Conservation (phyloP, 2,113 vertebrate species). For the Phoenicopterus ruber region DNA sequence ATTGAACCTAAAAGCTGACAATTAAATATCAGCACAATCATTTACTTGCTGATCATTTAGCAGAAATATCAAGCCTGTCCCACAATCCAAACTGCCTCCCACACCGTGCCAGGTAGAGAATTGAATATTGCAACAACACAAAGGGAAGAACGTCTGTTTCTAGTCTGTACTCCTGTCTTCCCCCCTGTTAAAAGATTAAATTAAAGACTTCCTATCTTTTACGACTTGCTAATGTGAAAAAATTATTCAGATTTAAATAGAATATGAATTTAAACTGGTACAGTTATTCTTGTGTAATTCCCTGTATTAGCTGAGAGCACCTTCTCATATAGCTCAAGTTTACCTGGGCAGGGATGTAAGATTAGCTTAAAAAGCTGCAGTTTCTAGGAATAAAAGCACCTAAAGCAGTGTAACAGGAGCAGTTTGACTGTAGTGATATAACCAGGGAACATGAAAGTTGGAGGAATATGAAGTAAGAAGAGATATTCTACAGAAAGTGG, state of each 20-base stretch:
- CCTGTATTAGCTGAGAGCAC: background rate
- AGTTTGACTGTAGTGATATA: background rate
- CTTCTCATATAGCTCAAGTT: background rate
- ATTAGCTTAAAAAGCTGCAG: background rate
- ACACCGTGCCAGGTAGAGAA: background rate
- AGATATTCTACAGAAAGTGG: background rate
- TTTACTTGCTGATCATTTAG: slow-evolving; percentile 7
- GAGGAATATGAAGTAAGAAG: background rate
- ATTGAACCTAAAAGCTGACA: slow-evolving; percentile 27
- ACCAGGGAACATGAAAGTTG: background rate
- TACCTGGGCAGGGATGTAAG: background rate
- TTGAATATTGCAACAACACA: background rate
- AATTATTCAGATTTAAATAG: background rate
- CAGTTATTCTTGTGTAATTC: background rate
- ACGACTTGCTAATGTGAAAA: background rate
- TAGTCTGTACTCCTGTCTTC: background rate
- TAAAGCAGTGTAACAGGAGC: background rate
- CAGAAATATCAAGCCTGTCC: slow-evolving; percentile 18
- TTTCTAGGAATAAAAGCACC: background rate
- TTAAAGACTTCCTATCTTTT: background rate
- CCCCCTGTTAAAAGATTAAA: background rate
- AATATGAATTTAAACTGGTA: background rate
- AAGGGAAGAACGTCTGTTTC: background rate
- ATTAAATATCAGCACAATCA: slow-evolving; percentile 28
- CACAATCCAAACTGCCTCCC: slow-evolving; percentile 7